Base-by-base conservation (phyloP, 2,113 vertebrate genomes). In the Sphyrna mokarran region DNA sequence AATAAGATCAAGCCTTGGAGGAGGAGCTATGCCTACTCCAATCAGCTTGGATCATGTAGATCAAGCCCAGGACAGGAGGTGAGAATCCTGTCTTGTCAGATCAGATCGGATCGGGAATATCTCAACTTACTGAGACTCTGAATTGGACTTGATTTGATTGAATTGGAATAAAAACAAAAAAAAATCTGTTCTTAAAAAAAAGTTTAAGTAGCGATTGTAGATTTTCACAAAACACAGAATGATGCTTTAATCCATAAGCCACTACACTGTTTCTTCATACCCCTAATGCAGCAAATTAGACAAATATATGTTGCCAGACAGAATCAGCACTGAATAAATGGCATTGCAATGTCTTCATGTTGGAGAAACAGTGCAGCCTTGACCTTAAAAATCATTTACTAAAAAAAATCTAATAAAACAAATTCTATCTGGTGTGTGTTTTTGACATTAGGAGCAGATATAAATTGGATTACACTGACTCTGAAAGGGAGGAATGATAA, bases 401-500 rank as follows among this genome's bases (percentile, higher is more conserved):
- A 37, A 66, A 20, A 93, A 37, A 93, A 66, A 93, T 20, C 61
- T 22, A 66, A n/a, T 6, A n/a, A 93, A 93, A 93, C 61, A 66
- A 93, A 66, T 93, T 93, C 23, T 33, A 93, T 37, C 61, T 93
- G 61, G 66, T 66, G 33, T 37, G 89, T 37, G 89, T 11, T 22
- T 93, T 93, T 66, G 61, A 93, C 63, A 22, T 22, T 66, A 18
- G n/a, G 37, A 37, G 61, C n/a, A 9, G 61, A 66, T 37, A 66
- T 66, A 68, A n/a, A 93, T 20, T 93, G 89, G 54, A 90, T 63
- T 90, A 14, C 87, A 63, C 87, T n/a, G 29, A 66, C 33, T 68
- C 33, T 66, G 33, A 93, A 93, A 66, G 89, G 58, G 14, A 90
- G 29, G 13, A 90, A 87, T 54, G 87, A 90, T 90, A 90, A 90